phyloP scores from a whole-genome alignment of 2,797 vertebrate species.

The Oophaga sylvatica region DNA sequence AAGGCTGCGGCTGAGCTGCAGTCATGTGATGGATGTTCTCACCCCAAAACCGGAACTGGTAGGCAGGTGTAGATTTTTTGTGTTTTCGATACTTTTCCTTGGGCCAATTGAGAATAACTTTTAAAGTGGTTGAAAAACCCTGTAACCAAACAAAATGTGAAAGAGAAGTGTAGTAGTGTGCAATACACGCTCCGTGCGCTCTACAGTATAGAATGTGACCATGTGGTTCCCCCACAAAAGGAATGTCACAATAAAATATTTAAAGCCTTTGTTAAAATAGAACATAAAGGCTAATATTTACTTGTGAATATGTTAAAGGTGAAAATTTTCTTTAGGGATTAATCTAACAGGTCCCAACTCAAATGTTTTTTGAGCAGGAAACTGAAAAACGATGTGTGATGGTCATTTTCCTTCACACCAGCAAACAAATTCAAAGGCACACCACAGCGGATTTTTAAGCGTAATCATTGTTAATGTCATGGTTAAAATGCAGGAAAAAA shows the following conservation, averaged over 20 bases:
- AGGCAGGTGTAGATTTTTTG: too few species aligned
- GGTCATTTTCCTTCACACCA: background rate
- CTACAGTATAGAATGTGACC: background rate
- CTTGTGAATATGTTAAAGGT: background rate
- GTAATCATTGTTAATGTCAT: constrained; percentile 39
- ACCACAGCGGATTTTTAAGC: constrained; percentile 22
- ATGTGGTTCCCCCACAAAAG: background rate
- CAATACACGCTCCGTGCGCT: background rate
- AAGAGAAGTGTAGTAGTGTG: background rate
- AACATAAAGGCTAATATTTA: background rate
- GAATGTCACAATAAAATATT: background rate
- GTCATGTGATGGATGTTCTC: too few species aligned
- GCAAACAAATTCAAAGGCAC: constrained; percentile 3
- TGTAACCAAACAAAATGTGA: too few species aligned
- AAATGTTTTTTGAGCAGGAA: background rate
- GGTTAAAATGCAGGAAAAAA: constrained; percentile 51
- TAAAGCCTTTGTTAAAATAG: background rate
- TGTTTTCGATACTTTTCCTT: too few species aligned
- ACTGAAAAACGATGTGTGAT: background rate
- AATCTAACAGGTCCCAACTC: background rate
- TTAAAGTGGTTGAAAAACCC: too few species aligned
- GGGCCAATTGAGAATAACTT: too few species aligned
- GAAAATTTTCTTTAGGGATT: background rate
- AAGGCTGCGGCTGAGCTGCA: too few species aligned
- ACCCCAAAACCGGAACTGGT: too few species aligned